Evolutionary conservation across 2,888 invertebrate species (phyloP).

Genomic region (Trichogramma evanescens): DNA sequence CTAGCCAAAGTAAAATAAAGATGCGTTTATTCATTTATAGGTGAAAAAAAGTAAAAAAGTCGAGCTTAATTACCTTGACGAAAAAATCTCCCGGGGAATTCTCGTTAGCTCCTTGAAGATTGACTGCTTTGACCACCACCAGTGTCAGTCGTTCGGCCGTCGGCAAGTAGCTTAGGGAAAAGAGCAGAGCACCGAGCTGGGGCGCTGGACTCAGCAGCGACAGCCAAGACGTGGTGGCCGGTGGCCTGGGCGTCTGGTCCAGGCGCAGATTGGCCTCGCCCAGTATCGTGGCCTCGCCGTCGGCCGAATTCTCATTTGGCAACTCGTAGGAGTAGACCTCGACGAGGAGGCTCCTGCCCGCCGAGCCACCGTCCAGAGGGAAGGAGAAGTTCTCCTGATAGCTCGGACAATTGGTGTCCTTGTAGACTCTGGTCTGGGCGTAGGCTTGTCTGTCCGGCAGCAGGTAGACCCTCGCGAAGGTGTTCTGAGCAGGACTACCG

Average conservation of each 20-base stretch:
- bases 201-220: slow-evolving; percentile 64
- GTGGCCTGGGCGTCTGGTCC: slow-evolving; percentile 50
- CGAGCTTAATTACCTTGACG: slow-evolving; percentile 57
- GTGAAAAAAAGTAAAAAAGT: background rate
- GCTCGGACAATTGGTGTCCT: slow-evolving; percentile 62
- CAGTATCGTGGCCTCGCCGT: slow-evolving; percentile 32
- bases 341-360: slow-evolving; percentile 37
- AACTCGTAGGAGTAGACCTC: slow-evolving; percentile 41
- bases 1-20: slow-evolving; percentile 31
- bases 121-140: slow-evolving; percentile 70
- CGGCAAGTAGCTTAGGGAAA: slow-evolving; percentile 73
- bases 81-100: slow-evolving; percentile 62
- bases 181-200: slow-evolving; percentile 72
- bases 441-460: slow-evolving; percentile 64
- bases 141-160: slow-evolving; percentile 75
- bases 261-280: slow-evolving; percentile 40
- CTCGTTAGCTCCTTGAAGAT: slow-evolving; percentile 55
- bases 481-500: slow-evolving; percentile 59
- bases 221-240: slow-evolving; percentile 68
- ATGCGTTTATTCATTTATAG: background rate
- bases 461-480: slow-evolving; percentile 67
- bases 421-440: slow-evolving; percentile 65
- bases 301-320: slow-evolving; percentile 20
- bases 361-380: slow-evolving; percentile 41
- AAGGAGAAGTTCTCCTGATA: slow-evolving; percentile 72